These are phyloP conservation scores for Perognathus longimembris DNA, from an alignment of 2,113 vertebrate species.

Conservation along the genomic window DNA sequence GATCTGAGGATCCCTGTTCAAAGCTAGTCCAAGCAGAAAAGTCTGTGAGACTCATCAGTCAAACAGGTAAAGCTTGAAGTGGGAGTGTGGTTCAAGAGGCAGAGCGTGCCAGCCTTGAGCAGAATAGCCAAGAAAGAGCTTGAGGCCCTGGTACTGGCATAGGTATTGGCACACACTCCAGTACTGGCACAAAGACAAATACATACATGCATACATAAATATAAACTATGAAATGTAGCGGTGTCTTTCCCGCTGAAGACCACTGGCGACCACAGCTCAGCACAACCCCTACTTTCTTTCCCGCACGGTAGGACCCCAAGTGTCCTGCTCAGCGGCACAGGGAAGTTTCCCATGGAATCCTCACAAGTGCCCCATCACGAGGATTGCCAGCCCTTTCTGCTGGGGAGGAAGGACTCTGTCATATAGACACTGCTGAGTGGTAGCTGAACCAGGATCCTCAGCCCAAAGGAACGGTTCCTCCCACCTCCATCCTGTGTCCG, in stretches of 20 bases:
- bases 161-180: too few species aligned
- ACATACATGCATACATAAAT: too few species aligned
- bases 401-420: rapidly evolving
- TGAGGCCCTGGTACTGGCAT: too few species aligned
- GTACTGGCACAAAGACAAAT: too few species aligned
- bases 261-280: rapidly evolving
- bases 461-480: neutral
- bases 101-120: too few species aligned
- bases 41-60: neutral
- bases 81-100: too few species aligned
- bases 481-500: neutral
- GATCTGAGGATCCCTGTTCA: too few species aligned
- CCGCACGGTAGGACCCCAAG: rapidly evolving
- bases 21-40: too few species aligned
- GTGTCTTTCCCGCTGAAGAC: neutral
- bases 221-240: too few species aligned
- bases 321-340: too few species aligned
- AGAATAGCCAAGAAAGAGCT: too few species aligned
- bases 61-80: too few species aligned
- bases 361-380: neutral
- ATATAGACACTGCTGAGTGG: neutral
- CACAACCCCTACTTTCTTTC: neutral
- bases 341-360: neutral
- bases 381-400: neutral
- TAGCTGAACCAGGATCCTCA: rapidly evolving